These are phyloP conservation scores for Spea hammondii DNA, from an alignment of 2,797 vertebrate genomes.

Conservation along the genomic window DNA sequence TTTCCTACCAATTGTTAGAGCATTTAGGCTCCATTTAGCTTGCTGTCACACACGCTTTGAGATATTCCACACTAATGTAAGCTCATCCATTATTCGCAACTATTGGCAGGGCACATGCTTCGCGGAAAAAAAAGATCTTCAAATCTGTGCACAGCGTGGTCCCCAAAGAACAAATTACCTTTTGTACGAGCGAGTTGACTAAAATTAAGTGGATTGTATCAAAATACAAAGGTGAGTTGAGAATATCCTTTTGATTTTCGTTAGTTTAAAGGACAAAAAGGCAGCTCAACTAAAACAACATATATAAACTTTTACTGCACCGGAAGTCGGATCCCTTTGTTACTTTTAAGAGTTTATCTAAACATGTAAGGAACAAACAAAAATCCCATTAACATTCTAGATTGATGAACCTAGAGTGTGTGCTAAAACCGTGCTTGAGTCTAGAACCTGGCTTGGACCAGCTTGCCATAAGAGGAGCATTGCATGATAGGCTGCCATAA, in stretches of 20 bases:
- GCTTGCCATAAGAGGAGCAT: background rate
- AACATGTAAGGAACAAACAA: no score
- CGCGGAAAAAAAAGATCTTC: slow-evolving; percentile 24
- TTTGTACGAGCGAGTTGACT: slow-evolving; percentile 31
- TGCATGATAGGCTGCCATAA: no score
- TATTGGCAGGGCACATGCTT: slow-evolving; percentile 33
- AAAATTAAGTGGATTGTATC: slow-evolving; percentile 37
- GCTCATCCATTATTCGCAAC: slow-evolving; percentile 44
- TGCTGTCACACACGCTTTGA: slow-evolving; percentile 38
- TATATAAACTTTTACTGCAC: no score
- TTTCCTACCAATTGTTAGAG: slow-evolving; percentile 23
- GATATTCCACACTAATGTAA: slow-evolving; percentile 39
- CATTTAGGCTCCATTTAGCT: slow-evolving; percentile 44
- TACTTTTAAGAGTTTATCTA: no score
- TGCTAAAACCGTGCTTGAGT: background rate
- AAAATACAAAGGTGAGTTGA: slow-evolving; percentile 30
- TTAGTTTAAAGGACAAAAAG: no score
- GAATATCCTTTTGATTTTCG: no score
- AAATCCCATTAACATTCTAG: no score
- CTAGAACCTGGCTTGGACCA: background rate
- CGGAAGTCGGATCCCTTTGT: no score
- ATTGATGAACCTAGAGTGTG: no score
- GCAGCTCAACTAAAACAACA: no score
- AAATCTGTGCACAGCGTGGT: slow-evolving; percentile 37
- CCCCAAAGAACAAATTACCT: slow-evolving; percentile 39